phyloP scores from a whole-genome alignment of 2,113 vertebrate genomes.

The Pelvicachromis taeniatus region DNA sequence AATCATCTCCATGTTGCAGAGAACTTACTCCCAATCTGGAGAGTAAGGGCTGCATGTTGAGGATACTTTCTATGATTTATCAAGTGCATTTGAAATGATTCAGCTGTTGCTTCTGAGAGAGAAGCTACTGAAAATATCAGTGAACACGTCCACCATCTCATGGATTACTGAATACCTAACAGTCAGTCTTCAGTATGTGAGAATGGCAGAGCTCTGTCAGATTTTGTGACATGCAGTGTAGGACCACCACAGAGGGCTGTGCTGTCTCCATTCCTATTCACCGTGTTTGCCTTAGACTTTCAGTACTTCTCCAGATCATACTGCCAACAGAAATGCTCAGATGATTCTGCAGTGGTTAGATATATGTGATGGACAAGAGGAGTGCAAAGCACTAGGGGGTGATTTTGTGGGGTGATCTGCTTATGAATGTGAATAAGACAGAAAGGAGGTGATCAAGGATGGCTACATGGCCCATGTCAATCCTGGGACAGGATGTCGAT shows the following conservation, averaged over 20 bases:
- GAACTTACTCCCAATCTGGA: background rate
- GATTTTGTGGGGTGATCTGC: too few species aligned
- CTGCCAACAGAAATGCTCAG: background rate
- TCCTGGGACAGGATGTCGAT: background rate
- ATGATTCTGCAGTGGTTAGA: background rate
- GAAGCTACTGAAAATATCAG: background rate
- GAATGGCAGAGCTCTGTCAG: background rate
- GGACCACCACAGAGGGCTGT: too few species aligned
- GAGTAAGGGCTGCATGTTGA: background rate
- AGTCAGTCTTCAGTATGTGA: background rate
- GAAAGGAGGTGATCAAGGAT: background rate
- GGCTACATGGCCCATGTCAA: background rate
- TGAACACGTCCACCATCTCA: background rate
- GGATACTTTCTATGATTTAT: background rate
- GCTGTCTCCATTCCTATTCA: too few species aligned
- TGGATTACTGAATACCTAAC: background rate
- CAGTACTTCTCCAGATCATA: background rate
- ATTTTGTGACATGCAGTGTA: background rate
- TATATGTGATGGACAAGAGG: background rate
- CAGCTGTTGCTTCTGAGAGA: background rate
- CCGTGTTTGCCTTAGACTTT: too few species aligned
- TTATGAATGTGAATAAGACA: too few species aligned
- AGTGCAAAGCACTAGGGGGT: background rate
- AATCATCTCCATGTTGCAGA: background rate
- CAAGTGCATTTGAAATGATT: background rate